phyloP scores from a whole-genome alignment of 2,113 vertebrate species.

The Plestiodon gilberti region DNA sequence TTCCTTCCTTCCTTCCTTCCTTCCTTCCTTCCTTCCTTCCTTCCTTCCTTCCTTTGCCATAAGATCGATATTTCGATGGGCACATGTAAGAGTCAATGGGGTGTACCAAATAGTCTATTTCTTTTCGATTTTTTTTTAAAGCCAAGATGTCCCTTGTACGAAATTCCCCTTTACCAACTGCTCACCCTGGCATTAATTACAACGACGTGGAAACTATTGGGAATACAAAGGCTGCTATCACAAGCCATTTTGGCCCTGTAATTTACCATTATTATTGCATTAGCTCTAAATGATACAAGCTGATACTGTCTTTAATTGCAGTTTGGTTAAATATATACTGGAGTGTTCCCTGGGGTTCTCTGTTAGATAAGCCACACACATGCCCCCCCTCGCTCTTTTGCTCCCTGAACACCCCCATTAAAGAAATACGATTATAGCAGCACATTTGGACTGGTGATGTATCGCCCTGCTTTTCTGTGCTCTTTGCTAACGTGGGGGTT shows the following conservation, averaged over 20 bases:
- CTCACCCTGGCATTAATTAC: constrained; percentile 92
- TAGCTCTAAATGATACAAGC: constrained; percentile 99
- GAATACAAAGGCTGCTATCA: constrained; percentile 93
- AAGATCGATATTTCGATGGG: constrained; percentile 84
- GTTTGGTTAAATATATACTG: constrained; percentile 96
- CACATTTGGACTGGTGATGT: constrained; percentile 95
- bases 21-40: not conserved
- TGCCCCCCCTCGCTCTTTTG: constrained; percentile 51
- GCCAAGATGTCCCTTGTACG: constrained; percentile 81
- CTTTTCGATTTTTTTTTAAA: constrained; percentile 76
- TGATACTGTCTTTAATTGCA: constrained; percentile 99
- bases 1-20: constrained; percentile 13
- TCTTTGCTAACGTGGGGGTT: constrained; percentile 96
- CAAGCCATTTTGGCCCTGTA: constrained; percentile 97
- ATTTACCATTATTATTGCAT: constrained; percentile 99
- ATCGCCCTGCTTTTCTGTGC: constrained; percentile 94
- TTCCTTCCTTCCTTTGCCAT: constrained; percentile 24
- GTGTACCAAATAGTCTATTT: constrained; percentile 83
- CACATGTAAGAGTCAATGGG: constrained; percentile 81
- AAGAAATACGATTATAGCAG: constrained; percentile 98
- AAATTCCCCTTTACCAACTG: constrained; percentile 86
- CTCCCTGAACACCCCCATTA: constrained; percentile 92
- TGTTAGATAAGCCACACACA: constrained; percentile 79
- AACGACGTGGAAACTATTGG: constrained; percentile 88
- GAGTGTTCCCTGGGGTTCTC: constrained; percentile 87